Evolutionary conservation across 2,888 invertebrate species (phyloP), one percentile per base, ranked within the genome.

Genomic region (Troides aeacus): DNA sequence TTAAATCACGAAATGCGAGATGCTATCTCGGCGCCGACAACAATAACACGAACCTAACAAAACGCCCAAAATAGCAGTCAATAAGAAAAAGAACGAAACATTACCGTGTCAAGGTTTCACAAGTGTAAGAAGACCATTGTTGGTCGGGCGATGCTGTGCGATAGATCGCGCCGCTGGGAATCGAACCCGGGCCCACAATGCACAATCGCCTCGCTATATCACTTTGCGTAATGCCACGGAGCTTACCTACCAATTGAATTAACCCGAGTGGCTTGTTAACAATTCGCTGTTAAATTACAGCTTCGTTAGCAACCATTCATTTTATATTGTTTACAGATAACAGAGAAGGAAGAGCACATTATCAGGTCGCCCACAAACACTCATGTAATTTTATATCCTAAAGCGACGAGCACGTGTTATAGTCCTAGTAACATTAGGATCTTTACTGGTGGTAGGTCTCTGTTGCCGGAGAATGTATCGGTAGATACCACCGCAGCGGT

Each of bases 111-210:
- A 85, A 85, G 85, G 84, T 75, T 73, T 72, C 72, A 69, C 72
- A 73, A 79, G 21, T 21, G 30, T 30, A 30, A 30, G 30, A 30
- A 30, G 39, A 12, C 75, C 67, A 82, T 80, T 83, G 82, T 82
- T 78, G 30, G 53, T 42, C 36, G 66, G 66, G 64, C 72, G 66
- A 39, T 39, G 39, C 7, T 39, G 39, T 7, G 39, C 39, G 39
- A 39, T 39, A 39, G 8, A 69, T 68, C 61, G 59, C 60, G 42
- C 67, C 74, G 82, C 77, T 85, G 84, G 79, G 85, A 84, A 80
- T 84, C 82, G 79, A 83, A 83, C 76, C 77, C 50, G 75, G 69
- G 62, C 60, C 73, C 75, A 85, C 84, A 84, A 85, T 85, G 79
- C 70, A 82, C 85, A 84, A 84, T 85, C 74, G 77, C 72, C 68